Conservation (phyloP, 2,888 invertebrate genomes). For the Myopa testacea region DNA sequence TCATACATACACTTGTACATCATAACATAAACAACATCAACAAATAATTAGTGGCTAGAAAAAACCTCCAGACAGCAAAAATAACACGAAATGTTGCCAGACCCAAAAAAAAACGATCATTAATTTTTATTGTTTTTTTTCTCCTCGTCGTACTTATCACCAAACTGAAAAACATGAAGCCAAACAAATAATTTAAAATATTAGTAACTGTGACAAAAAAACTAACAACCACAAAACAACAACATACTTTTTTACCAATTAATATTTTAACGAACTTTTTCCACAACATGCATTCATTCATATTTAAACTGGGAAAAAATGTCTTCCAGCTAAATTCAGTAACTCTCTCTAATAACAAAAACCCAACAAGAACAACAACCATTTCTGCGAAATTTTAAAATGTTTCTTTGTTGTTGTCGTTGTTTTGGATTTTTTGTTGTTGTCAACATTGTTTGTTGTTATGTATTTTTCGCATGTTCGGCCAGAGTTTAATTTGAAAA, state of each 20-base stretch:
- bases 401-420: background rate
- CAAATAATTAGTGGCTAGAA: too few relatives aligned
- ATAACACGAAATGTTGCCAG: background rate
- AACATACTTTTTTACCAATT: constrained; percentile 25
- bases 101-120: background rate
- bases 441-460: background rate
- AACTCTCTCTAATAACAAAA: background rate
- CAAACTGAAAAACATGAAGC: background rate
- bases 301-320: background rate
- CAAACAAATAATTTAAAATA: background rate
- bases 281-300: background rate
- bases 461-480: constrained; percentile 18
- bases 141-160: background rate
- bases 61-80: background rate
- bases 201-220: background rate
- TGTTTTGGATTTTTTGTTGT: background rate
- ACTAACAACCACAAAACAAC: constrained; percentile 1
- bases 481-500: constrained; percentile 45
- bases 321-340: background rate
- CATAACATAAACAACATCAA: too few relatives aligned
- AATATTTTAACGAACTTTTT: constrained; percentile 31
- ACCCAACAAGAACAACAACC: background rate
- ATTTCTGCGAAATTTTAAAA: background rate
- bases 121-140: background rate
- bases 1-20: too few relatives aligned